Conservation (phyloP, 2,113 vertebrate genomes). For the Tachuris rubrigastra region DNA sequence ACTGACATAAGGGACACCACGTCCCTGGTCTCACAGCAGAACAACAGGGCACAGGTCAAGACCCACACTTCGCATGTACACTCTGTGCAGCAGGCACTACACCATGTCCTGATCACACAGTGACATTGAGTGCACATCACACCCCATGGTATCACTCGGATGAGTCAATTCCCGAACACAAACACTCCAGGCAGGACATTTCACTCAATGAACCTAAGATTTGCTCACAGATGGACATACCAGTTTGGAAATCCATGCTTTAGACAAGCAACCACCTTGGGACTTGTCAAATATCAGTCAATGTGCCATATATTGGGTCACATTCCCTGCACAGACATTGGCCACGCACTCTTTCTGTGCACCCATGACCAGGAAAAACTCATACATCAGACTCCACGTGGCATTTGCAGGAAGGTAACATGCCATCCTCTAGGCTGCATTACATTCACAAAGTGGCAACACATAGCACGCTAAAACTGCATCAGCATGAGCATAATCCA, state of each 20-base stretch:
- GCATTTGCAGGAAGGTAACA: not conserved
- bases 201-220: not conserved
- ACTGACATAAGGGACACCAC: fast-evolving
- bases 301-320: fast-evolving
- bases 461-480: not conserved
- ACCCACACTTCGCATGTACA: not conserved
- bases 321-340: fast-evolving
- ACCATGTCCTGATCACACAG: fast-evolving
- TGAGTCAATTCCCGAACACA: not conserved
- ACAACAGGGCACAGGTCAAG: fast-evolving
- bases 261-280: not conserved
- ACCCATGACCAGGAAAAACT: not conserved
- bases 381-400: not conserved
- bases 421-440: fast-evolving
- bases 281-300: not conserved
- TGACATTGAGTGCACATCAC: not conserved
- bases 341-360: not conserved
- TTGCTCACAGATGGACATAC: not conserved
- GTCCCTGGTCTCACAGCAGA: not conserved
- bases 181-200: not conserved
- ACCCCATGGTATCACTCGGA: fast-evolving
- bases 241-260: not conserved
- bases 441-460: fast-evolving
- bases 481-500: not conserved
- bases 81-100: not conserved